Conservation (phyloP, 2,113 vertebrate genomes). For the Datnioides undecimradiatus region DNA sequence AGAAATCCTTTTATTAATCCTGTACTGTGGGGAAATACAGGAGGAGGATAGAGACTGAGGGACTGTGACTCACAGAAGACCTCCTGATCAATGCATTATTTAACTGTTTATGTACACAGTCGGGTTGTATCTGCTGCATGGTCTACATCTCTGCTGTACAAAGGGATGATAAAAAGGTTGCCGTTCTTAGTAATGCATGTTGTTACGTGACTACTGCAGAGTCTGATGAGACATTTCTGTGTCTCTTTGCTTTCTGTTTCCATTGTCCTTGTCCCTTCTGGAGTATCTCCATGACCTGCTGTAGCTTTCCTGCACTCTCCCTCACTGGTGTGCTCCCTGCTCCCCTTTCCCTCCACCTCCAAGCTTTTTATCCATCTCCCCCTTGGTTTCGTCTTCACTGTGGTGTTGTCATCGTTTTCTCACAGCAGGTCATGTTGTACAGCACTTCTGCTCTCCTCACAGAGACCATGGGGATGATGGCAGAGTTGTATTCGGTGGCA, state of each 20-base stretch:
- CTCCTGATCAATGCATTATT: slow-evolving; percentile 63
- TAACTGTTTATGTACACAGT: slow-evolving; percentile 36
- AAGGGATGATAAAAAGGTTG: slow-evolving; percentile 28
- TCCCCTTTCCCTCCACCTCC: neutral
- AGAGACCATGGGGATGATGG: slow-evolving; percentile 30
- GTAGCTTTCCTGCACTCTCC: neutral
- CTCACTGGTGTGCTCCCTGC: neutral
- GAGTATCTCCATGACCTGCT: neutral
- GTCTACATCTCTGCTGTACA: slow-evolving; percentile 5
- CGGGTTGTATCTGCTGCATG: slow-evolving; percentile 10
- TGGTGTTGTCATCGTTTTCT: slow-evolving; percentile 25
- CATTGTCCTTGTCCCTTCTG: neutral
- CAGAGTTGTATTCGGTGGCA: slow-evolving; percentile 31
- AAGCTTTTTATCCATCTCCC: neutral
- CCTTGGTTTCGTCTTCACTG: slow-evolving; percentile 30
- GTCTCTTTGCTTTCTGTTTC: neutral
- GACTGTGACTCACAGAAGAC: slow-evolving; percentile 35
- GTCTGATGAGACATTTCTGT: slow-evolving; percentile 28
- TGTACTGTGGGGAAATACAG: slow-evolving; percentile 44
- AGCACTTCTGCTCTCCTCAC: slow-evolving; percentile 2
- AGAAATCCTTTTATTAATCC: slow-evolving; percentile 47
- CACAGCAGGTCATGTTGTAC: slow-evolving; percentile 8
- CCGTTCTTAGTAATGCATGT: slow-evolving; percentile 50
- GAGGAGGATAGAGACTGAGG: slow-evolving; percentile 18
- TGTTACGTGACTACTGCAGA: slow-evolving; percentile 52